A percentile compares a stretch with the other conserved stretches of the same genome.
Evolutionary conservation across 2,113 vertebrate species (phyloP).

Genomic region (Cynopterus brachyotis): DNA sequence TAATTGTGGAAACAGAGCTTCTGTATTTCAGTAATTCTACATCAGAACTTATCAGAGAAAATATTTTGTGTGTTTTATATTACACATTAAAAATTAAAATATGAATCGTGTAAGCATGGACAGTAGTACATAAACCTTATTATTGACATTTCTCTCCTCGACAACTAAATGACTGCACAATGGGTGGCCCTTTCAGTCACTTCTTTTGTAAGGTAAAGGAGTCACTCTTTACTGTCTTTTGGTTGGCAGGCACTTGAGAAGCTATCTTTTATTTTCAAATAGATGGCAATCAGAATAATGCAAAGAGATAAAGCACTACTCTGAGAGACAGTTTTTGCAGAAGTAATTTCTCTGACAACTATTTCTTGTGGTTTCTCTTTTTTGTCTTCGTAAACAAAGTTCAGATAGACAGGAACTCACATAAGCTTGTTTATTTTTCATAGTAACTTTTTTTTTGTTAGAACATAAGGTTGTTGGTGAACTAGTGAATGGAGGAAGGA

Average conservation of each 20-base stretch:
- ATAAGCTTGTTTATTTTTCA: not conserved
- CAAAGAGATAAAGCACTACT: not conserved
- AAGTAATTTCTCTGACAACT: not conserved
- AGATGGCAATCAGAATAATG: not conserved
- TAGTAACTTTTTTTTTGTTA: not conserved
- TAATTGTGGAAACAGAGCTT: not conserved
- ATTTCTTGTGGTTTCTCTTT: not conserved
- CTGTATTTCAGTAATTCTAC: not conserved
- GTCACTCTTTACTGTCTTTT: not conserved
- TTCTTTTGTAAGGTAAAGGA: not conserved
- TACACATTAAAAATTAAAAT: not conserved
- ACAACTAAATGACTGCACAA: not conserved
- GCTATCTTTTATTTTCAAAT: conserved; percentile 20
- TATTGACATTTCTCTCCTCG: not conserved
- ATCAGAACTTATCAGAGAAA: not conserved
- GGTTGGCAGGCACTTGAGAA: not conserved
- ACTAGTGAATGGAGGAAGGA: not conserved
- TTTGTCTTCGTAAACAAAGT: not conserved
- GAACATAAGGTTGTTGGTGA: not conserved
- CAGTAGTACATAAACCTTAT: not conserved
- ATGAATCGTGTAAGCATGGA: not conserved
- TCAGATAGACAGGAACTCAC: not conserved
- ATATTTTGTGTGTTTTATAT: not conserved
- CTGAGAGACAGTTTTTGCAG: not conserved
- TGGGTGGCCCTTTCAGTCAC: not conserved